Percentiles rank a stretch among this genome's conserved stretches.
Conservation (phyloP, 2,797 vertebrate species). For the Hyperoplus immaculatus region DNA sequence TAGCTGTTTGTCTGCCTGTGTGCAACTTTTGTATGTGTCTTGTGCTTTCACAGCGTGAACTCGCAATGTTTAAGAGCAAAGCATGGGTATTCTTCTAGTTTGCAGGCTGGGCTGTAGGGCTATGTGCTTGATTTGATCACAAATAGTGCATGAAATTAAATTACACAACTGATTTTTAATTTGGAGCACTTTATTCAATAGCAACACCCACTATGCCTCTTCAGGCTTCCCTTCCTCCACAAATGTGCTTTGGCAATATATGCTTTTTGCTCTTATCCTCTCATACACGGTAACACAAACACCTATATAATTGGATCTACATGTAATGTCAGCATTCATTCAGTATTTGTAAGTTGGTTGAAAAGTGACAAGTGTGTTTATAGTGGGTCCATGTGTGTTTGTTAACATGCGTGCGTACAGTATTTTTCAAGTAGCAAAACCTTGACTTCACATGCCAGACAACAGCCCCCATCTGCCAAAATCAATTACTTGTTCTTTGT, state of each 20-base stretch:
- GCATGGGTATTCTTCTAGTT: constrained; percentile 43
- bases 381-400: not conserved
- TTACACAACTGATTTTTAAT: constrained; percentile 75
- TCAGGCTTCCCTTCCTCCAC: constrained; percentile 43
- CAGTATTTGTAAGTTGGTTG: not conserved
- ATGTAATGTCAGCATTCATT: too few species aligned
- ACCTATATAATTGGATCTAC: not conserved
- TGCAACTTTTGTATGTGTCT: constrained; percentile 2
- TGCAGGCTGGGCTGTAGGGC: constrained; percentile 54
- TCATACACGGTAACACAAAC: constrained; percentile 7
- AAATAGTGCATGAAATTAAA: constrained; percentile 82
- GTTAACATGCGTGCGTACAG: not conserved
- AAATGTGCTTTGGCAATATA: constrained; percentile 32
- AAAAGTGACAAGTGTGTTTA: not conserved
- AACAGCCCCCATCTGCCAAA: constrained; percentile 34
- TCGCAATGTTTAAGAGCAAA: constrained; percentile 44
- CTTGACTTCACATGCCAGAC: constrained; percentile 22
- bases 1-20: not conserved
- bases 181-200: constrained; percentile 66
- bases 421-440: constrained; percentile 18
- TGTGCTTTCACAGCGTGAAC: constrained; percentile 17
- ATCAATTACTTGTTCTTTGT: constrained; percentile 42
- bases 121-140: constrained; percentile 78
- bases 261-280: constrained; percentile 19
- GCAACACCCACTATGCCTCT: constrained; percentile 55